Evolutionary conservation across 2,797 vertebrate species (phyloP).

Genomic region (Telmatherina bonti): DNA sequence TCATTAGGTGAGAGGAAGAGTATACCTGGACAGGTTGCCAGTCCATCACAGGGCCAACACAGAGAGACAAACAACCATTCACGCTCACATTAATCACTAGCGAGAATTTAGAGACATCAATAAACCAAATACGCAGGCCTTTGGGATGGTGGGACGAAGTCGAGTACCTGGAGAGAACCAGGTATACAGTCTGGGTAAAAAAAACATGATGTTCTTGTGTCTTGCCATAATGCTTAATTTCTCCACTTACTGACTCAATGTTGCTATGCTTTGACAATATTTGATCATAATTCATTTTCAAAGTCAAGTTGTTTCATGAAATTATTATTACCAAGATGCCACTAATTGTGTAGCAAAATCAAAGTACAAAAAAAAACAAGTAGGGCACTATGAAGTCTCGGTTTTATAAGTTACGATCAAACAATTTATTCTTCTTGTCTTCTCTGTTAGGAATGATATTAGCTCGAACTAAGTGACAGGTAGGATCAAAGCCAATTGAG

Average conservation of each 20-base stretch:
- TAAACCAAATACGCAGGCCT: too few relatives aligned
- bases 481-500: not conserved
- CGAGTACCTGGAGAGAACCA: too few relatives aligned
- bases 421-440: not conserved
- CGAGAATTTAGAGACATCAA: too few relatives aligned
- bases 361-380: not conserved
- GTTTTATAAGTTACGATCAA: not conserved
- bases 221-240: not conserved
- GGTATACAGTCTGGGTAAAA: too few relatives aligned
- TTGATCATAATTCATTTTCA: not conserved
- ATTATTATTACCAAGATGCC: not conserved
- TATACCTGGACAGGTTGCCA: too few relatives aligned
- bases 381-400: not conserved
- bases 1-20: too few relatives aligned
- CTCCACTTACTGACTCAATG: not conserved
- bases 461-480: not conserved
- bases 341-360: not conserved
- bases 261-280: not conserved
- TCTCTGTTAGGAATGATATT: not conserved
- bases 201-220: too few relatives aligned
- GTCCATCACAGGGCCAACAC: too few relatives aligned
- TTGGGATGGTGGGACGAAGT: too few relatives aligned
- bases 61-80: too few relatives aligned
- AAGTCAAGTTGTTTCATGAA: not conserved
- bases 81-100: too few relatives aligned